phyloP scores from a whole-genome alignment of 2,113 vertebrate genomes.

The Lates calcarifer region DNA sequence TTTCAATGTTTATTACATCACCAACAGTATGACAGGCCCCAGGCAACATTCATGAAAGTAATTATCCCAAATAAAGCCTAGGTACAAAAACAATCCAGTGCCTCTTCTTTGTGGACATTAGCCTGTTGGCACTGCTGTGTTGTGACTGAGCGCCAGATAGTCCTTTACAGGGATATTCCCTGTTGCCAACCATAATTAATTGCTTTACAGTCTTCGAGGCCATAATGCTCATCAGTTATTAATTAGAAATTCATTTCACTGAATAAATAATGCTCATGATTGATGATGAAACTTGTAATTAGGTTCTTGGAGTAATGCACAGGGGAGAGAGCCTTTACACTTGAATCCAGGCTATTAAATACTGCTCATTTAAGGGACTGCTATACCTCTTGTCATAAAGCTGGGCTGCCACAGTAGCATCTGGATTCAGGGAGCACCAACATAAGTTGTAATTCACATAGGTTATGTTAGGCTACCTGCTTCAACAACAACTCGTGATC shows the following conservation, averaged over 20 bases:
- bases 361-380: constrained; percentile 86
- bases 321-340: constrained; percentile 88
- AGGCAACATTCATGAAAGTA: constrained; percentile 72
- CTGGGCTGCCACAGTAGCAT: constrained; percentile 52
- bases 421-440: constrained; percentile 67
- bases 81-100: constrained; percentile 73
- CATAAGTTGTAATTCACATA: constrained; percentile 56
- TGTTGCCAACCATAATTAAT: constrained; percentile 96
- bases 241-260: constrained; percentile 99
- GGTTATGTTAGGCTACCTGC: constrained; percentile 62
- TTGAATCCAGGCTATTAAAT: constrained; percentile 89
- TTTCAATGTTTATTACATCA: constrained; percentile 45
- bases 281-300: constrained; percentile 99
- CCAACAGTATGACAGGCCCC: constrained; percentile 51
- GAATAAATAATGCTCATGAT: constrained; percentile 99
- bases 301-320: constrained; percentile 92
- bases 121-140: constrained; percentile 82
- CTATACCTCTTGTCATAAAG: constrained; percentile 79
- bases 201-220: constrained; percentile 95
- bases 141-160: constrained; percentile 88
- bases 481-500: constrained; percentile 51
- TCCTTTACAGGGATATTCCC: constrained; percentile 88
- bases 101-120: constrained; percentile 84
- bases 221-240: constrained; percentile 99
- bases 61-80: constrained; percentile 76